Evolutionary conservation across 2,888 invertebrate species (phyloP).

Genomic region (Idaea straminata): DNA sequence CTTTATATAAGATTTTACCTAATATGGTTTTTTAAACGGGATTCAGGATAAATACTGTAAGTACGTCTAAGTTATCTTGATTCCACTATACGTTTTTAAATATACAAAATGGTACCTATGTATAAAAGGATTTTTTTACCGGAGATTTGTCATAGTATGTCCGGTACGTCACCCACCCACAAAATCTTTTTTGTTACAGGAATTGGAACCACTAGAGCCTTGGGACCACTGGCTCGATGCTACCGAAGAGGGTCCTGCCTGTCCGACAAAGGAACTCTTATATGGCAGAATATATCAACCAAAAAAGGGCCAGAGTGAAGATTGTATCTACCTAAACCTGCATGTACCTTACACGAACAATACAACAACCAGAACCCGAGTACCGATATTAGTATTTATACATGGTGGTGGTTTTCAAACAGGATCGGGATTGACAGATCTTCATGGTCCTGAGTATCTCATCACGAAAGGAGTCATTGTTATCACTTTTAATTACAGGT

Average conservation of each 20-base stretch:
- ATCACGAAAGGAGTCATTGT: conserved; percentile 42
- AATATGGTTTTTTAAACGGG: background rate
- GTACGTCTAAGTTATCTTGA: background rate
- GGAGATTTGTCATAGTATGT: too few species aligned
- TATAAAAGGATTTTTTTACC: too few species aligned
- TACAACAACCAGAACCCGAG: background rate
- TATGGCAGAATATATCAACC: conserved; percentile 22
- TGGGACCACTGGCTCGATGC: conserved; percentile 60
- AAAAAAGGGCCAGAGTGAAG: conserved; percentile 28
- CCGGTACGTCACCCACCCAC: too few species aligned
- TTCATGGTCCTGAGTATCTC: conserved; percentile 33
- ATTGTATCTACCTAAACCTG: conserved; percentile 30
- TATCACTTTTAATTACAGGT: conserved; percentile 63
- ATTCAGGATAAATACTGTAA: too few species aligned
- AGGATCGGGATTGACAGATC: conserved; percentile 23
- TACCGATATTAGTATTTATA: conserved; percentile 24
- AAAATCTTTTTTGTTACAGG: conserved; percentile 32
- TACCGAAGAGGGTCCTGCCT: conserved; percentile 71
- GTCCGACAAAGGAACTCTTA: conserved; percentile 65
- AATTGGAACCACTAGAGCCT: conserved; percentile 54
- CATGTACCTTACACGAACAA: conserved; percentile 20
- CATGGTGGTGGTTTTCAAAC: conserved; percentile 23
- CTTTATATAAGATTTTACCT: background rate
- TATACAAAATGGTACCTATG: too few species aligned
- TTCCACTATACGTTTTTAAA: background rate